Conservation (phyloP, 2,888 invertebrate genomes). For the Dasypogon diadema region DNA sequence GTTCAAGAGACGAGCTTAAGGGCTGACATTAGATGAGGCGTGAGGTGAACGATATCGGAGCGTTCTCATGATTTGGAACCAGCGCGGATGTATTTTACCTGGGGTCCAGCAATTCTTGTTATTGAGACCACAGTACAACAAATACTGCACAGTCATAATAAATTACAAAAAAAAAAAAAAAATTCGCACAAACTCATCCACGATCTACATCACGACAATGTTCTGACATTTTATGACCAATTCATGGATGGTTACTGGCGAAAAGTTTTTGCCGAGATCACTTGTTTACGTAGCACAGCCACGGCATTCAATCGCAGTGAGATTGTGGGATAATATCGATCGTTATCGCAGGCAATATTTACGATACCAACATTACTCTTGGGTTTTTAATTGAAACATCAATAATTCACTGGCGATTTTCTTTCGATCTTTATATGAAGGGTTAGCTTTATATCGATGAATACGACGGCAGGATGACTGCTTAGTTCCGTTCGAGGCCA, state of each 20-base stretch:
- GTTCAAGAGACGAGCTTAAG: conserved; percentile 16
- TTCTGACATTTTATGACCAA: conserved; percentile 38
- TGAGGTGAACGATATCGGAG: conserved; percentile 10
- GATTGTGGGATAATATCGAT: conserved; percentile 45
- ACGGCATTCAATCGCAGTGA: conserved; percentile 6
- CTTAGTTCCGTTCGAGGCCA: not conserved
- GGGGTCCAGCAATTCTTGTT: conserved; percentile 4
- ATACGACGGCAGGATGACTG: not conserved
- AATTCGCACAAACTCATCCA: conserved; percentile 11
- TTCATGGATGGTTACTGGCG: conserved; percentile 34
- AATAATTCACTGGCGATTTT: conserved; percentile 20
- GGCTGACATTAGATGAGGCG: conserved; percentile 35
- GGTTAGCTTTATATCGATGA: not conserved
- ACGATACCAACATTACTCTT: conserved; percentile 28
- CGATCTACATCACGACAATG: conserved; percentile 35
- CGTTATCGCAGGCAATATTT: conserved; percentile 33
- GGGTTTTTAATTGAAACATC: conserved; percentile 44
- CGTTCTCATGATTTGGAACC: conserved; percentile 30
- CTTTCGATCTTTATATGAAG: not conserved
- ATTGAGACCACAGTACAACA: not conserved
- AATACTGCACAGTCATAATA: conserved; percentile 30
- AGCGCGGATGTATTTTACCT: not conserved
- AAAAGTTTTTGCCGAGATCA: conserved; percentile 24
- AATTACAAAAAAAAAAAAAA: conserved; percentile 27
- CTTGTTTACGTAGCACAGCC: not conserved